Percentiles rank a stretch among this genome's conserved stretches.
These are phyloP conservation scores for Ceraclea dissimilis DNA, from an alignment of 2,888 invertebrate genomes.

Conservation along the genomic window DNA sequence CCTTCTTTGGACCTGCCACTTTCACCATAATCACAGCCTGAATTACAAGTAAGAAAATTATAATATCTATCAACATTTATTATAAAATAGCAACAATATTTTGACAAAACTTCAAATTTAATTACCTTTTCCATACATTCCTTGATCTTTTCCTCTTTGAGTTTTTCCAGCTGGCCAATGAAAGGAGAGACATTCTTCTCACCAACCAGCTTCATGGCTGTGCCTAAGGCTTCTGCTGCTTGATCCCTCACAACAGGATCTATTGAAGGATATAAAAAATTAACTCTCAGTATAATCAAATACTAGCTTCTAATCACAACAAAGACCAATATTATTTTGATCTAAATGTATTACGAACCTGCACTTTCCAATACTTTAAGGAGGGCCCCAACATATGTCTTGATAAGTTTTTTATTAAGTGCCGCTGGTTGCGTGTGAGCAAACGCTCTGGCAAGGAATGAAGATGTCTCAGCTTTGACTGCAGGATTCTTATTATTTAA, in stretches of 20 bases:
- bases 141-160: conserved; percentile 91
- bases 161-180: conserved; percentile 78
- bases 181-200: conserved; percentile 84
- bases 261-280: conserved; percentile 29
- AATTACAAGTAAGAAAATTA: conserved; percentile 2
- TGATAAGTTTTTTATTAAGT: conserved; percentile 84
- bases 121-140: conserved; percentile 79
- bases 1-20: conserved; percentile 55
- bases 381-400: conserved; percentile 69
- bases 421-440: conserved; percentile 71
- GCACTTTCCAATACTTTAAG: conserved; percentile 72
- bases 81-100: background rate
- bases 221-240: conserved; percentile 89
- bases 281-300: background rate
- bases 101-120: too few species aligned
- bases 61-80: background rate
- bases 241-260: conserved; percentile 90
- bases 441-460: conserved; percentile 79
- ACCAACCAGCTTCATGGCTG: conserved; percentile 86
- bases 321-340: conserved; percentile 9
- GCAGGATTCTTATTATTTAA: conserved; percentile 88
- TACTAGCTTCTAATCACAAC: background rate
- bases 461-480: conserved; percentile 79
- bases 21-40: conserved; percentile 75
- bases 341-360: conserved; percentile 38